Evolutionary conservation across 2,797 vertebrate species (phyloP).

Genomic region (Halcyon leucocephala): DNA sequence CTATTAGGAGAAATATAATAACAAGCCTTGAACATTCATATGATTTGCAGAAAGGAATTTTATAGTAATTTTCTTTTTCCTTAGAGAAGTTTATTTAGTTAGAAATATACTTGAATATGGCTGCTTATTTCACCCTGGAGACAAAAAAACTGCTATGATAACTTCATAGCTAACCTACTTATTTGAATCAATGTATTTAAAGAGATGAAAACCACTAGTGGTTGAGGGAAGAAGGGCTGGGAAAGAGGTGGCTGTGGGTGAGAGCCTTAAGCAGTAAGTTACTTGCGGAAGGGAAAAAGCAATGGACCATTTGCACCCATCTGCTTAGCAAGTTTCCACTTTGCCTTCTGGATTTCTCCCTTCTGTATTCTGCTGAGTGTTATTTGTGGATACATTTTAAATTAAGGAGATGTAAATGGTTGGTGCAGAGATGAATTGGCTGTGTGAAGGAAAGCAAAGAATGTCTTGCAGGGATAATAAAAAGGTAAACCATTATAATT

Average conservation of each 20-base stretch:
- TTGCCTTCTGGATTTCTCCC: not conserved
- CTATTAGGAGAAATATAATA: not conserved
- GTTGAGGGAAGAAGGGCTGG: conserved; percentile 3
- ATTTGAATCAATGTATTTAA: conserved; percentile 37
- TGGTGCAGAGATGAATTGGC: not conserved
- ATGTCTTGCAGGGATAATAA: conserved; percentile 19
- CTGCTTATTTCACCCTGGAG: conserved; percentile 27
- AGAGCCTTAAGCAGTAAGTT: conserved; percentile 13
- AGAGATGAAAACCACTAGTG: conserved; percentile 6
- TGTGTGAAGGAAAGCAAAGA: not conserved
- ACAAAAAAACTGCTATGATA: not conserved
- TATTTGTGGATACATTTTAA: conserved; percentile 8
- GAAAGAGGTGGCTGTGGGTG: not conserved
- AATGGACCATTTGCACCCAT: conserved; percentile 15
- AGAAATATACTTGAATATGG: not conserved
- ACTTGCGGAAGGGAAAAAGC: not conserved
- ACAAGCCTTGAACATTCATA: not conserved
- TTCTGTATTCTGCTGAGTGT: not conserved
- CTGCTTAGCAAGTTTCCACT: not conserved
- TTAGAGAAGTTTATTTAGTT: not conserved
- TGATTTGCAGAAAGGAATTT: not conserved
- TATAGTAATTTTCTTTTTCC: not conserved
- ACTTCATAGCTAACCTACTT: conserved; percentile 7
- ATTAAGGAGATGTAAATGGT: not conserved
- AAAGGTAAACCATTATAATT: not conserved